These are phyloP conservation scores for Sebastes cheni DNA, from an alignment of 2,797 vertebrate genomes.

Conservation along the genomic window DNA sequence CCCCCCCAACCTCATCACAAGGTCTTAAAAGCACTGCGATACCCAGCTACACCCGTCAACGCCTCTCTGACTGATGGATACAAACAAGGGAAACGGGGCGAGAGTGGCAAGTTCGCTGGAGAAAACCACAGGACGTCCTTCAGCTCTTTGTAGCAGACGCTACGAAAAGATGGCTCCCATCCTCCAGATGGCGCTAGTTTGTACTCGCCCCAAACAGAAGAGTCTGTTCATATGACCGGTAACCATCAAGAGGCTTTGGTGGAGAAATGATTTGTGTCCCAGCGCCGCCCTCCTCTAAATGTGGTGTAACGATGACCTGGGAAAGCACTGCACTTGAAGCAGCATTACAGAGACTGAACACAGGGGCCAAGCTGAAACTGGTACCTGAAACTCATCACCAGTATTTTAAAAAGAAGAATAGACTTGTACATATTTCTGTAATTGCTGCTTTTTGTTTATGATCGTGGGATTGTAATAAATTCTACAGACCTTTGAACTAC, in stretches of 20 bases:
- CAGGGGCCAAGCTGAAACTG: conserved; percentile 42
- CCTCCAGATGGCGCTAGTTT: conserved; percentile 15
- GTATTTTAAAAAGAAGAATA: conserved; percentile 75
- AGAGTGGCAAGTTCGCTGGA: conserved; percentile 3
- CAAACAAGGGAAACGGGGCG: conserved; percentile 42
- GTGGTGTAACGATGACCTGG: conserved; percentile 19
- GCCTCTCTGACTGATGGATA: conserved; percentile 1
- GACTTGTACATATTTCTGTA: conserved; percentile 86
- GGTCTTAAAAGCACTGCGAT: conserved; percentile 62
- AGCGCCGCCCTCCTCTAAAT: background rate
- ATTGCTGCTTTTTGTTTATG: conserved; percentile 84
- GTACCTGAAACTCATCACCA: conserved; percentile 61
- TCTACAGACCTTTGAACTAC: conserved; percentile 75
- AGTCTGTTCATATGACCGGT: conserved; percentile 1
- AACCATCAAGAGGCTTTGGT: background rate
- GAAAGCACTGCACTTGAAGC: conserved; percentile 52
- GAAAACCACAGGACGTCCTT: conserved; percentile 20
- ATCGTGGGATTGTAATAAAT: conserved; percentile 87
- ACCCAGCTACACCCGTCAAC: conserved; percentile 12
- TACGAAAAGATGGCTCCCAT: background rate
- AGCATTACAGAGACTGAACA: conserved; percentile 58
- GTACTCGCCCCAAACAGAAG: background rate
- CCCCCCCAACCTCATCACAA: background rate
- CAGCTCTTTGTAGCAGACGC: conserved; percentile 9
- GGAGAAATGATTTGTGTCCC: conserved; percentile 2